A percentile compares a stretch with the other conserved stretches of the same genome.
Evolutionary conservation across 2,797 vertebrate genomes (phyloP).

Genomic region (Microchirus variegatus): DNA sequence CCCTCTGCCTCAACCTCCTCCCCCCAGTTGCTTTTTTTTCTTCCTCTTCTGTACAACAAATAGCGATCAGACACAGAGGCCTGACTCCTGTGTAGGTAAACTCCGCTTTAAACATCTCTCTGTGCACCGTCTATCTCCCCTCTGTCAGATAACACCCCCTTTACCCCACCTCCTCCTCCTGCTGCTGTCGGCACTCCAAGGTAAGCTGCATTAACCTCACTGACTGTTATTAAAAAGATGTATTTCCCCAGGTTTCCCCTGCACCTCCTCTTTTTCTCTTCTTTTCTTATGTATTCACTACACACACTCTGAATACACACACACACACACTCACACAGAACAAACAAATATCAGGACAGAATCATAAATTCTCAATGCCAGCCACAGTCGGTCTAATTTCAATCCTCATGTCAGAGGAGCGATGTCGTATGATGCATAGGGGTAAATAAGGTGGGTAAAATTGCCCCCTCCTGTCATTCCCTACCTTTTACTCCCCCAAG

Average conservation of each 20-base stretch:
- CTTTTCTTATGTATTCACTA: constrained; percentile 45
- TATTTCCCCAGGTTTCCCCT: constrained; percentile 87
- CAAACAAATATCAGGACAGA: constrained; percentile 84
- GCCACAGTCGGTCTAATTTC: constrained; percentile 87
- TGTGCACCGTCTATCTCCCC: constrained; percentile 49
- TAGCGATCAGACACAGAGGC: constrained; percentile 88
- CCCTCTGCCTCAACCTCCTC: constrained; percentile 11
- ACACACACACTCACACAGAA: constrained; percentile 30
- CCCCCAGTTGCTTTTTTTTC: background rate
- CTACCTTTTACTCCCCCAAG: constrained; percentile 93
- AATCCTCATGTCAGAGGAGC: constrained; percentile 91
- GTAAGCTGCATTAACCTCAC: constrained; percentile 98
- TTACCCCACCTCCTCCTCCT: constrained; percentile 31
- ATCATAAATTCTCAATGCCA: constrained; percentile 93
- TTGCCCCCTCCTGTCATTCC: constrained; percentile 93
- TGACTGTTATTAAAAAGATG: constrained; percentile 98
- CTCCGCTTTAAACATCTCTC: constrained; percentile 77
- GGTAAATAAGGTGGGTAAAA: constrained; percentile 98
- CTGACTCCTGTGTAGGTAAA: constrained; percentile 92
- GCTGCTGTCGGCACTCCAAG: constrained; percentile 86
- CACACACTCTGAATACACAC: constrained; percentile 23
- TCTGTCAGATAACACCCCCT: constrained; percentile 58
- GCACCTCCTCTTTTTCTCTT: constrained; percentile 42
- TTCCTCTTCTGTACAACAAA: constrained; percentile 90
- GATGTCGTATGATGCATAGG: constrained; percentile 95